Base-by-base conservation (phyloP, 2,888 invertebrate species). In the Subacronicta megacephala region DNA sequence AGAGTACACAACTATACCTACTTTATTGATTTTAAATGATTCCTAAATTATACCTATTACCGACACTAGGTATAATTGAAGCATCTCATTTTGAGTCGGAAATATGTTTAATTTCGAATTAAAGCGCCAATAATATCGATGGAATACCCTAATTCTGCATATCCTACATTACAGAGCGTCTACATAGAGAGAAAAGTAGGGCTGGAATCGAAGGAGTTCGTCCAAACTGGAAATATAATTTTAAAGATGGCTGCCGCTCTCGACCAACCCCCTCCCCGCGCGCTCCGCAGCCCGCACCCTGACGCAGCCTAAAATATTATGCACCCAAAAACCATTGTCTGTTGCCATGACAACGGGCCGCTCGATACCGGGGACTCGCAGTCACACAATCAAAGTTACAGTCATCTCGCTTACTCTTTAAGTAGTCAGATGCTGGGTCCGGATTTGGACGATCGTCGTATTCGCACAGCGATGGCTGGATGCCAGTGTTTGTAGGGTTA, bases 261-360 rank as follows among this genome's bases (percentile, higher is more conserved):
- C 85, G 81, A 72, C 79, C 84, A 79, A 78, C 83, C 85, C 87
- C 82, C 82, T 82, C 86, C 82, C 82, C 81, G 81, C 81, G 75
- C 86, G 74, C 82, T 72, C 81, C 83, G 63, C 80, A 51, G 54
- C 79, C 83, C 83, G 75, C 77, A 75, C 84, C 87, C 87, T 87
- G 87, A 83, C 93, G 91, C 89, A 90, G 89, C 92, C 92, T 93
- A 94, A 94, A 94, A 94, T 94, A 94, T 94, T 94, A 94, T 94
- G 94, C 94, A 94, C 94, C 94, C 94, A 88, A 94, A 94, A 94
- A 87, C 93, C 93, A 93, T 93, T 94, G 93, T 93, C 94, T 92
- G 94, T 94, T 94, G 81, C 92, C 88, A 93, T 93, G 90, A 88
- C 92, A 85, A 94, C 94, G 81, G 74, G 56, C 87, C 93, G 93